These are phyloP conservation scores for Centropristis striata DNA, from an alignment of 2,113 vertebrate species.

Conservation along the genomic window DNA sequence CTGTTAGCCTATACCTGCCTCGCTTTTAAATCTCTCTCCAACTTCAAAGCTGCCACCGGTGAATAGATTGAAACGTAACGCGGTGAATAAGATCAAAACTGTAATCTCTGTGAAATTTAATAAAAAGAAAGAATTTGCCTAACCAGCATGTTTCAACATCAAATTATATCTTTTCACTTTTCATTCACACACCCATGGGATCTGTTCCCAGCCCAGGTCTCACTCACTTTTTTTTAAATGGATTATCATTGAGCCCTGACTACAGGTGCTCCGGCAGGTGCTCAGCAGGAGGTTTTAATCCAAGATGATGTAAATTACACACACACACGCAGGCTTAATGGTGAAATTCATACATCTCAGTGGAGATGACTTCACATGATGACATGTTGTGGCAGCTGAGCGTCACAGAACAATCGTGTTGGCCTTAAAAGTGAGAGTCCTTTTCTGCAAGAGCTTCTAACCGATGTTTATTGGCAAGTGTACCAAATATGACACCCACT, in stretches of 20 bases:
- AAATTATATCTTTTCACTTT: constrained; percentile 50
- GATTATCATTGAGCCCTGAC: constrained; percentile 43
- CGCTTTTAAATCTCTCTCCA: constrained; percentile 60
- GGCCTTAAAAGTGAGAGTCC: constrained; percentile 1
- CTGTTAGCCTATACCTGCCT: constrained; percentile 63
- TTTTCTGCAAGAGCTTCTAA: background rate
- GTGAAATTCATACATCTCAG: constrained; percentile 17
- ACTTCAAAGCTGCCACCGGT: constrained; percentile 69
- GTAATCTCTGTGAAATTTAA: constrained; percentile 77
- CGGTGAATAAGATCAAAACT: constrained; percentile 60
- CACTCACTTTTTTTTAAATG: constrained; percentile 36
- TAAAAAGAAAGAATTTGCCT: constrained; percentile 67
- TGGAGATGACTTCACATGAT: background rate
- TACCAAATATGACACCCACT: background rate
- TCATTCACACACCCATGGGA: constrained; percentile 32
- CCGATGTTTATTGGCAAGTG: background rate
- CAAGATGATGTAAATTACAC: constrained; percentile 31
- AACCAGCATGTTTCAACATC: constrained; percentile 66
- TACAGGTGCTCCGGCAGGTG: constrained; percentile 48
- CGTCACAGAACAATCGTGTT: background rate
- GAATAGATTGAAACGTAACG: constrained; percentile 63
- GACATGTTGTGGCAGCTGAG: constrained; percentile 13
- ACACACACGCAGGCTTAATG: background rate
- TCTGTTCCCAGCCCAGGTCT: constrained; percentile 37
- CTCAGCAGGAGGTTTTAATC: constrained; percentile 35